phyloP scores from a whole-genome alignment of 2,888 invertebrate species.

The Trypoxylon attenuatum region DNA sequence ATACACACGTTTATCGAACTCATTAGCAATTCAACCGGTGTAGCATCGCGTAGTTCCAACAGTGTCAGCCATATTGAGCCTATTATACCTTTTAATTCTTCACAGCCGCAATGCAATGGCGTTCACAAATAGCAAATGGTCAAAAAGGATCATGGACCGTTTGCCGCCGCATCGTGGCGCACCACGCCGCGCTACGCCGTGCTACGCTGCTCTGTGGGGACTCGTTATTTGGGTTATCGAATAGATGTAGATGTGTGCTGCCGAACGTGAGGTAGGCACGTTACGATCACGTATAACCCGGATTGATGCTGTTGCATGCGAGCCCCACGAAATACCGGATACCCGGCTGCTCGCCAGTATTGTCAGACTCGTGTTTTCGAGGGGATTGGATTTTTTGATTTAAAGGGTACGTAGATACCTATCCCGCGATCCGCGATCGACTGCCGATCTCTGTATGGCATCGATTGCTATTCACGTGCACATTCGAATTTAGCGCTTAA shows the following conservation, averaged over 20 bases:
- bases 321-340: constrained; percentile 52
- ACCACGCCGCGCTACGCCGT: too few relatives aligned
- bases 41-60: too few relatives aligned
- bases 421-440: constrained; percentile 35
- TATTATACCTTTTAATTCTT: not conserved
- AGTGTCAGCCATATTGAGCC: not conserved
- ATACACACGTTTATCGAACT: not conserved
- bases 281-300: constrained; percentile 55
- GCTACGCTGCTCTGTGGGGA: constrained; percentile 40
- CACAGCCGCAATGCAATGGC: constrained; percentile 20
- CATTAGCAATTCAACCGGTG: too few relatives aligned
- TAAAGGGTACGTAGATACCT: constrained; percentile 44
- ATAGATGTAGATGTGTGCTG: constrained; percentile 29
- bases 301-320: constrained; percentile 49
- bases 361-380: constrained; percentile 57
- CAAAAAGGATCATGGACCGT: constrained; percentile 40
- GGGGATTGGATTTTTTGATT: constrained; percentile 56
- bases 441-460: constrained; percentile 28
- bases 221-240: constrained; percentile 58
- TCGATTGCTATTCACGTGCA: constrained; percentile 35
- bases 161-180: constrained; percentile 39
- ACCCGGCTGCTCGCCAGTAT: constrained; percentile 49
- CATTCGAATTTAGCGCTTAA: constrained; percentile 52
- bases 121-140: constrained; percentile 30
- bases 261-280: constrained; percentile 36